These are phyloP conservation scores for Crocuta crocuta DNA, from an alignment of 2,113 vertebrate genomes.

Conservation along the genomic window DNA sequence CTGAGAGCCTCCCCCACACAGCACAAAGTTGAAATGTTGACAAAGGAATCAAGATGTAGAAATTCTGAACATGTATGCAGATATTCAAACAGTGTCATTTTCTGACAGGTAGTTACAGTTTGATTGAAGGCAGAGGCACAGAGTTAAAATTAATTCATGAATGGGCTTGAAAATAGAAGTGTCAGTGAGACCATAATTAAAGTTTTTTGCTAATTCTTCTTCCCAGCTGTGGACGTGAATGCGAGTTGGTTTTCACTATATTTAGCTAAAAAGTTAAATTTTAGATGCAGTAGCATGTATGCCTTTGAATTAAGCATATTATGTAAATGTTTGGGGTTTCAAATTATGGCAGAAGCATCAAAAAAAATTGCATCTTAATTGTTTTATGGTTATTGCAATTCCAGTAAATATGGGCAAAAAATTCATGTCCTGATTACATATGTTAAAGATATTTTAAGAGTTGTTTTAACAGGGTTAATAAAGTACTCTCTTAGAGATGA, in stretches of 20 bases:
- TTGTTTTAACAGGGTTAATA: constrained; percentile 18
- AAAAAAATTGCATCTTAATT: constrained; percentile 51
- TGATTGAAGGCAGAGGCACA: constrained; percentile 56
- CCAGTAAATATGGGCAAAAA: background rate
- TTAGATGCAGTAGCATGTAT: background rate
- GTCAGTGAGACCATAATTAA: constrained; percentile 67
- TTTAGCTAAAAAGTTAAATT: constrained; percentile 62
- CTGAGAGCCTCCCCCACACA: background rate
- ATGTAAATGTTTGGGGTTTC: constrained; percentile 32
- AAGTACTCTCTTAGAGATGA: background rate
- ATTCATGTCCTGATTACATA: background rate
- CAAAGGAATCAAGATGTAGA: constrained; percentile 45
- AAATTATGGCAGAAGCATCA: background rate
- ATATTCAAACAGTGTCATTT: constrained; percentile 51
- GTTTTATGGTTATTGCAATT: background rate
- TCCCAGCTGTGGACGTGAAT: constrained; percentile 68
- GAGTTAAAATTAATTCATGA: constrained; percentile 73
- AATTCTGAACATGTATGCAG: constrained; percentile 28
- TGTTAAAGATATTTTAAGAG: constrained; percentile 46
- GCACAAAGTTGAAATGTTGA: background rate
- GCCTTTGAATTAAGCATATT: constrained; percentile 43
- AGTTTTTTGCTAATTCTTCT: constrained; percentile 69
- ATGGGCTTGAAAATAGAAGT: constrained; percentile 69
- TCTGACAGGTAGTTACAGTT: constrained; percentile 50
- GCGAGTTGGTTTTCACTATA: constrained; percentile 43